Percentiles rank a stretch among this genome's conserved stretches.
Conservation (phyloP, 2,797 vertebrate genomes). For the Chelidonichthys spinosus region DNA sequence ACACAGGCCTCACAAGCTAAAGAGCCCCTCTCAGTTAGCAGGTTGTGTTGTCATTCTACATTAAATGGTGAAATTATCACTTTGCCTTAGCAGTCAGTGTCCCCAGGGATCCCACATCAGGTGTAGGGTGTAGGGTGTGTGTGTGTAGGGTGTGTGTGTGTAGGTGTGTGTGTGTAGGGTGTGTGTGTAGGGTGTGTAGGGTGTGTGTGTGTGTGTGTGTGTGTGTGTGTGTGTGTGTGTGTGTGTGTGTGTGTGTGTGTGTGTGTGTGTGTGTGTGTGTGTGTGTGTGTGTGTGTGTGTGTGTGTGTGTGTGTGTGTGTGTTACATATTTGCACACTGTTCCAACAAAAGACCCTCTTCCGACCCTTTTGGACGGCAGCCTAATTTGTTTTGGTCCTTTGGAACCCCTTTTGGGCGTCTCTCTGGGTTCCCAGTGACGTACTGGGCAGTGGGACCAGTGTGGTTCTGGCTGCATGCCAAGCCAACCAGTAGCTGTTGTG, state of each 20-base stretch:
- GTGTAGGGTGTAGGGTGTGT: conserved; percentile 28
- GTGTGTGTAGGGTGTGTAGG: too few species aligned
- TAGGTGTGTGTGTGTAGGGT: too few species aligned
- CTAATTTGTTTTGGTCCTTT: conserved; percentile 84
- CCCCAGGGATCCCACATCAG: conserved; percentile 28
- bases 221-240: background rate
- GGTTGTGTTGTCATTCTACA: conserved; percentile 22
- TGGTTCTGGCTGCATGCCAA: conserved; percentile 71
- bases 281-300: background rate
- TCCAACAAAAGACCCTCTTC: conserved; percentile 74
- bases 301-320: conserved; percentile 1
- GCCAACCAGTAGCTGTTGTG: conserved; percentile 74
- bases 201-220: background rate
- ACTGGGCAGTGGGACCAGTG: conserved; percentile 66
- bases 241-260: conserved; percentile 1
- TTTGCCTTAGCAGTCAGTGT: conserved; percentile 19
- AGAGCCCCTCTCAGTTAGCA: background rate
- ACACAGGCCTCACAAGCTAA: background rate
- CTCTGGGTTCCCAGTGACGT: conserved; percentile 78
- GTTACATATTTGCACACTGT: conserved; percentile 28
- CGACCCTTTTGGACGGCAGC: conserved; percentile 77
- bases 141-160: conserved; percentile 1
- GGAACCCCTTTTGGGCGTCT: conserved; percentile 70
- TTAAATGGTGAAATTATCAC: conserved; percentile 39
- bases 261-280: background rate